phyloP scores from a whole-genome alignment of 2,113 vertebrate species.

The Callithrix jacchus region DNA sequence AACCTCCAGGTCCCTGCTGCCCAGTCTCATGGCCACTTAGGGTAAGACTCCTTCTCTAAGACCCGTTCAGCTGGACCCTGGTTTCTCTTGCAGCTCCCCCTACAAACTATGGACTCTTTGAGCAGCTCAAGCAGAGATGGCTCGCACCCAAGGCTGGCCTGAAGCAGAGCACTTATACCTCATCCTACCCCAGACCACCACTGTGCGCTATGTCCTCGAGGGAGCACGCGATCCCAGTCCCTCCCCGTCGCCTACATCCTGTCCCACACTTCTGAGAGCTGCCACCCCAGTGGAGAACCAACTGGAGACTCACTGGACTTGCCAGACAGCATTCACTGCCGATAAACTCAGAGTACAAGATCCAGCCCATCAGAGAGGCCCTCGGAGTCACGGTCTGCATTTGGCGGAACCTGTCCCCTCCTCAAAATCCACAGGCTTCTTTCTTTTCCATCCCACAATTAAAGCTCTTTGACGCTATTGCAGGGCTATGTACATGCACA shows the following conservation, averaged over 20 bases:
- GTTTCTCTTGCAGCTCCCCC: conserved; percentile 82
- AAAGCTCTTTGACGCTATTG: neutral
- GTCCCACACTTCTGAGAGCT: neutral
- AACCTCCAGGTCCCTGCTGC: neutral
- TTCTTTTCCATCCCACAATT: neutral
- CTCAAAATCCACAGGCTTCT: neutral
- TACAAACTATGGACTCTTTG: conserved; percentile 83
- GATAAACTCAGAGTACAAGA: neutral
- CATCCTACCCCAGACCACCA: conserved; percentile 56
- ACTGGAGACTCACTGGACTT: neutral
- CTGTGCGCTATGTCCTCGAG: neutral
- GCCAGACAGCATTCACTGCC: neutral
- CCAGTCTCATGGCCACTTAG: fast-evolving
- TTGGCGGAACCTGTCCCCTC: neutral
- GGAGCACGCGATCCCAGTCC: neutral
- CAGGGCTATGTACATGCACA: fast-evolving
- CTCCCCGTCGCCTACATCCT: neutral
- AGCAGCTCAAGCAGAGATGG: conserved; percentile 76
- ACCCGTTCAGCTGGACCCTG: neutral
- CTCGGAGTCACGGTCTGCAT: neutral
- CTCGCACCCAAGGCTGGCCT: neutral
- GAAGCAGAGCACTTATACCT: conserved; percentile 59
- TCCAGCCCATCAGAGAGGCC: fast-evolving
- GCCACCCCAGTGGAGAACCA: neutral
- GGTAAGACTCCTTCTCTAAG: neutral